Evolutionary conservation across 2,888 invertebrate species (phyloP).

Genomic region (Troglohyphantes excavatus): DNA sequence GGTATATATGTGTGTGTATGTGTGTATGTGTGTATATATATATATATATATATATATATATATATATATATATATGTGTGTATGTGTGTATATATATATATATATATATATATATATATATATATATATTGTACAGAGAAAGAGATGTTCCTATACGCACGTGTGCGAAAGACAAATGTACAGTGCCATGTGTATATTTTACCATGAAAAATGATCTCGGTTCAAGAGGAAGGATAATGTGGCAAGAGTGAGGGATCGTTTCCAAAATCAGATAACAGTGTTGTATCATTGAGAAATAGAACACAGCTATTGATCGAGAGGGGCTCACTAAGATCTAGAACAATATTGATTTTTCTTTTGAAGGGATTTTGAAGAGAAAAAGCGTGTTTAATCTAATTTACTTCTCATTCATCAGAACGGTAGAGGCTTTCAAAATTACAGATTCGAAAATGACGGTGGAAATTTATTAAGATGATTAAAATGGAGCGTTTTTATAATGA

Average conservation of each 20-base stretch:
- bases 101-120: too few species aligned
- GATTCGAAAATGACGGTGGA: not conserved
- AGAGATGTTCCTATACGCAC: too few species aligned
- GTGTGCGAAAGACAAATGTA: too few species aligned
- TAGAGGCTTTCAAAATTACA: not conserved
- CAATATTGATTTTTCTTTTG: slow-evolving; percentile 57
- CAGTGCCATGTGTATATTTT: not conserved
- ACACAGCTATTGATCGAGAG: slow-evolving; percentile 47
- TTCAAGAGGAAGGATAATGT: not conserved
- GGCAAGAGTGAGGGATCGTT: slow-evolving; percentile 18
- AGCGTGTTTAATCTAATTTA: slow-evolving; percentile 52
- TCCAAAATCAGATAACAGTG: slow-evolving; percentile 24
- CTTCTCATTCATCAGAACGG: not conserved
- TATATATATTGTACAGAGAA: too few species aligned
- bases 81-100: too few species aligned
- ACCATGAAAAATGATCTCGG: not conserved
- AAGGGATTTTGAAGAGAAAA: slow-evolving; percentile 27
- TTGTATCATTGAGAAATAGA: slow-evolving; percentile 40
- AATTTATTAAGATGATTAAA: not conserved
- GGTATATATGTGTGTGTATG: too few species aligned
- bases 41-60: too few species aligned
- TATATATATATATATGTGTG: too few species aligned
- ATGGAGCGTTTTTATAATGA: not conserved
- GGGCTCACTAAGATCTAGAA: slow-evolving; percentile 8
- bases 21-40: too few species aligned